phyloP scores from a whole-genome alignment of 2,888 invertebrate genomes.

The Teleogryllus oceanicus region DNA sequence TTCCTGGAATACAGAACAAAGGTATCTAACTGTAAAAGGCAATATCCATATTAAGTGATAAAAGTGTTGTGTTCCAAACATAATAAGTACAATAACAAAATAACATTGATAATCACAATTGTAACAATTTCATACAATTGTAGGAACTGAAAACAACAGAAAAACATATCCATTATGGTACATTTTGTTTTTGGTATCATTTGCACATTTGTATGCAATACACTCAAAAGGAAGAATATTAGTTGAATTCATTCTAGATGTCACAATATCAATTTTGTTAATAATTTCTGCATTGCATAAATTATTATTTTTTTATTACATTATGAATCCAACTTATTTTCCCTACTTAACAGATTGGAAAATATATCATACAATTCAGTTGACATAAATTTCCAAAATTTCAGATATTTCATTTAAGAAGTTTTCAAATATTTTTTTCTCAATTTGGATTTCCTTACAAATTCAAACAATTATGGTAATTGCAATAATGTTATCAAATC shows the following conservation, averaged over 20 bases:
- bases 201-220: not conserved
- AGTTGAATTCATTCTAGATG: not conserved
- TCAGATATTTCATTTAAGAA: not conserved
- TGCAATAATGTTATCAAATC: conserved; percentile 5
- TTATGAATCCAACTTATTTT: too few species aligned
- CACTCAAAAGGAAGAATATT: not conserved
- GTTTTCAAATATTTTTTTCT: not conserved
- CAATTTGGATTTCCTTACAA: too few species aligned
- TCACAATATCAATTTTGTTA: too few species aligned
- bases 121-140: conserved; percentile 27
- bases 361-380: too few species aligned
- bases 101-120: conserved; percentile 24
- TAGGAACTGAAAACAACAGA: conserved; percentile 32
- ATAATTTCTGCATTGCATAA: too few species aligned
- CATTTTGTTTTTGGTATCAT: not conserved
- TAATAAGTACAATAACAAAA: conserved; percentile 27
- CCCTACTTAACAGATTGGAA: too few species aligned
- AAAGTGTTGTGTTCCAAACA: conserved; percentile 23
- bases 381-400: not conserved
- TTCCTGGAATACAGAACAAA: conserved; percentile 27
- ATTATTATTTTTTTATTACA: too few species aligned
- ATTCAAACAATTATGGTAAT: too few species aligned
- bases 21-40: conserved; percentile 30
- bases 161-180: not conserved
- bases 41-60: conserved; percentile 27